Evolutionary conservation across 2,888 invertebrate species (phyloP), one percentile per base, ranked within the genome.

Genomic region (Conistra vaccinii): DNA sequence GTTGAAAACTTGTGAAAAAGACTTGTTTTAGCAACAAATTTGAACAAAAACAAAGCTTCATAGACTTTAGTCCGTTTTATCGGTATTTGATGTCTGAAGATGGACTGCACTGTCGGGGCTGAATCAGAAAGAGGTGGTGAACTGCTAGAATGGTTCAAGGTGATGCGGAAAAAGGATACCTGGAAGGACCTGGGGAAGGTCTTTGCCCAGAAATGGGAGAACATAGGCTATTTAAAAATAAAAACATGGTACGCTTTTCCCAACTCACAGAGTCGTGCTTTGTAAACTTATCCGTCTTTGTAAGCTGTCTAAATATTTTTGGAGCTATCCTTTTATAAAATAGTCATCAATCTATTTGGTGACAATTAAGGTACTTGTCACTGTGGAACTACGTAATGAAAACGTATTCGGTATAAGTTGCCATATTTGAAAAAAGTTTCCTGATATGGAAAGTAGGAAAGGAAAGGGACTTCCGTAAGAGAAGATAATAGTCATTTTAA

Each of bases 381-480:
- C 57, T 61, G 53, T 61, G 26, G 35, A 69, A 39, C 66, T 79
- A 73, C 80, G 68, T 57, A 65, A 61, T 53, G 3, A 26, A 80
- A 58, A 45, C 55, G 26, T 60, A 70, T 75, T 80, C 12, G 75
- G 74, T 69, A 45, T 74, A 65, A 60, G 63, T 65, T 75, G 17
- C 67, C 75, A 63, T 84, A 75, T 55, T 23, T 45, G 32, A 68
- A 57, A 60, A 70, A 67, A 26, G 20, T 58, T 58, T 65, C 81
- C 69, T 17, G 4, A 29, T 71, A 71, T 26, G 77, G 82, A 35
- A 81, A 76, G 81, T 65, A 7, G 62, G 45, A 61, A 68, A 83
- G 85, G 85, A 84, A 85, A 83, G 73, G 83, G 53, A 83, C 82
- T 81, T 85, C 83, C 83, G 81, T 42, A 66, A 58, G 14, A 23